phyloP scores from a whole-genome alignment of 2,113 vertebrate species.

The Ceyx margarethae region DNA sequence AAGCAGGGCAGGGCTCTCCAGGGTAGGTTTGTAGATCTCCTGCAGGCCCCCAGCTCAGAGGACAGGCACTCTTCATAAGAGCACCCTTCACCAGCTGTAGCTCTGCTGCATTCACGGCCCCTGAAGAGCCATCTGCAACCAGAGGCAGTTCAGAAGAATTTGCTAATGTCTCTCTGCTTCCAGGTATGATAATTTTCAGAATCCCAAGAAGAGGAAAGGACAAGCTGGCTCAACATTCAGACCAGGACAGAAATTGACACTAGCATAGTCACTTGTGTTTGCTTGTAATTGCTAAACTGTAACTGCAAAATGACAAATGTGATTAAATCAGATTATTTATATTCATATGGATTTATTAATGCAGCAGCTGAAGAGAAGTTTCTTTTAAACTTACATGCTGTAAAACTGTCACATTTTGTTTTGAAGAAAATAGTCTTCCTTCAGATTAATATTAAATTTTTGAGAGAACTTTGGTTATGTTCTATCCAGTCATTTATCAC shows the following conservation, averaged over 20 bases:
- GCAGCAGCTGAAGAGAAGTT: constrained; percentile 32
- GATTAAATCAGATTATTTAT: constrained; percentile 54
- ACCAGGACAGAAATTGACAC: constrained; percentile 89
- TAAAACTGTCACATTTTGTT: constrained; percentile 62
- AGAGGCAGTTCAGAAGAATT: not conserved
- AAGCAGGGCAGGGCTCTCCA: not conserved
- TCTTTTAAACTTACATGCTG: constrained; percentile 43
- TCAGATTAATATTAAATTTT: constrained; percentile 59
- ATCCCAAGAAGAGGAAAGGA: constrained; percentile 77
- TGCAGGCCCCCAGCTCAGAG: not conserved
- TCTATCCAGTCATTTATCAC: constrained; percentile 3
- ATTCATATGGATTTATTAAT: constrained; percentile 47
- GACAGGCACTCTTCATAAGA: not conserved
- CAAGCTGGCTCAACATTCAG: constrained; percentile 70
- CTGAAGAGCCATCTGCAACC: not conserved
- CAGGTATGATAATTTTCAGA: constrained; percentile 88
- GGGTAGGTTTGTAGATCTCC: not conserved
- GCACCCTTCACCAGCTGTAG: not conserved
- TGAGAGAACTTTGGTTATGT: not conserved
- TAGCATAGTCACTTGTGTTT: constrained; percentile 77
- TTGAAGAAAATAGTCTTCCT: constrained; percentile 47
- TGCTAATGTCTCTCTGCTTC: not conserved
- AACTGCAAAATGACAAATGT: not conserved
- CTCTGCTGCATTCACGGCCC: not conserved
- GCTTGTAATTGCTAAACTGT: constrained; percentile 1